Base-by-base conservation (phyloP, 53 echinoderm and acorn worm genomes). In the Arbacia lixula region DNA sequence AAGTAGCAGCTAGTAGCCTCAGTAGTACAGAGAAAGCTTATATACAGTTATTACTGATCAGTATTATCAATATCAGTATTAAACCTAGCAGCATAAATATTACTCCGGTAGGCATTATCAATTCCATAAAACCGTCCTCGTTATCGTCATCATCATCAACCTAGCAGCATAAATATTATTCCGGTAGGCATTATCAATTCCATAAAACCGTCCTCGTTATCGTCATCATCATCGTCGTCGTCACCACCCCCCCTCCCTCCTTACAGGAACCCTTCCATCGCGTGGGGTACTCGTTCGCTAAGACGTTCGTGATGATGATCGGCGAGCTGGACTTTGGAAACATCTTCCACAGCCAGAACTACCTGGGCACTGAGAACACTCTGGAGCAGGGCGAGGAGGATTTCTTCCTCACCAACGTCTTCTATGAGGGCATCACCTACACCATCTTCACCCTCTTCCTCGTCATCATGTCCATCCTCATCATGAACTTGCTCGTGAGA, bases 241-340 rank as follows among this genome's bases (percentile, higher is more conserved):
- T n/a, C n/a, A n/a, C n/a, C n/a, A n/a, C n/a, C 25, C 1, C 27
- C 28, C 49, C 34, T 51, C 65, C 37, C 25, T 21, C 50, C 41
- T 32, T 20, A 3, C 36, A 98, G 98, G 52, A 92, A 92, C 94
- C 94, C 0, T 98, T 98, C 74, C 87, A 94, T 60, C 84, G 88
- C 22, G 83, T 93, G 11, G 83, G 86, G 34, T 86, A 88, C 84
- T 67, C 98, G 3, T 82, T 98, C 17, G 81, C 92, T 31, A 98
- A 98, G 85, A 98, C 98, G 4, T 94, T 98, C 42, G 98, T 98
- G 43, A 98, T 98, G 98, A 98, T 94, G 98, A 94, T 98, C 28
- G 98, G 98, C 32, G 98, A 98, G 74, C 88, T 98, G 54, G 98
- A 98, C 61, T 98, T 84, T 66, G 94, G 92, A 29, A 6, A 66